Evolutionary conservation across 1,140 invertebrate genomes (phyloP), one percentile per base, ranked within the genome.

Genomic region (Drosophila kanapiae): DNA sequence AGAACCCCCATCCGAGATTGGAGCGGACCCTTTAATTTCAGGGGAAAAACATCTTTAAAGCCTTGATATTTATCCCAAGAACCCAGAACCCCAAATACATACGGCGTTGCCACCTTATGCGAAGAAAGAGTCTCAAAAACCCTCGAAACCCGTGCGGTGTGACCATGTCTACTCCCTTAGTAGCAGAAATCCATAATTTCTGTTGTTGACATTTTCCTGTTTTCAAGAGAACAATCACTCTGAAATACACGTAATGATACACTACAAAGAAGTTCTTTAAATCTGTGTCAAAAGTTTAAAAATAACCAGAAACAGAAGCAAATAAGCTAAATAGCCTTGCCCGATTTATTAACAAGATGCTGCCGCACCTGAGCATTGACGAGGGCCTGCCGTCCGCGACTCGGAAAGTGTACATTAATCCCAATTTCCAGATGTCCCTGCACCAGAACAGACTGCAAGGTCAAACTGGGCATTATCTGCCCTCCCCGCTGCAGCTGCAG

Each of bases 371-470:
- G 16, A 80, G 71, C 29, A 43, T 69, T 27, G 76, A 91, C 23
- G 82, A 86, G 16, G 70, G 43, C 16, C 37, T 70, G 42, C 67
- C 79, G n/a, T 61, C 82, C 13, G 49, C 69, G n/a, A 58, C 70
- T 8, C 70, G 87, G 31, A 92, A 79, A 14, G 80, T 90, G 67
- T 87, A 87, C 48, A 87, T 92, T 49, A 92, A 92, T 76, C 84
- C 82, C 37, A 91, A 80, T 75, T 91, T 86, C 60, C 43, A 88
- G 27, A 45, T 78, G 31, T 48, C 49, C 7, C 69, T 23, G 1
- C 23, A 23, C 23, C 23, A 23, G 29, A 65, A 53, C 77, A 38
- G 35, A 16, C 37, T 80, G 54, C 76, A 86, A 87, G 78, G 78
- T 63, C 86, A 71, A 63, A 48, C 61, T 51, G 61, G 48, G 67